Evolutionary conservation across 2,113 vertebrate genomes (phyloP), one percentile per base, ranked within the genome.

Genomic region (Coracopsis vasa): DNA sequence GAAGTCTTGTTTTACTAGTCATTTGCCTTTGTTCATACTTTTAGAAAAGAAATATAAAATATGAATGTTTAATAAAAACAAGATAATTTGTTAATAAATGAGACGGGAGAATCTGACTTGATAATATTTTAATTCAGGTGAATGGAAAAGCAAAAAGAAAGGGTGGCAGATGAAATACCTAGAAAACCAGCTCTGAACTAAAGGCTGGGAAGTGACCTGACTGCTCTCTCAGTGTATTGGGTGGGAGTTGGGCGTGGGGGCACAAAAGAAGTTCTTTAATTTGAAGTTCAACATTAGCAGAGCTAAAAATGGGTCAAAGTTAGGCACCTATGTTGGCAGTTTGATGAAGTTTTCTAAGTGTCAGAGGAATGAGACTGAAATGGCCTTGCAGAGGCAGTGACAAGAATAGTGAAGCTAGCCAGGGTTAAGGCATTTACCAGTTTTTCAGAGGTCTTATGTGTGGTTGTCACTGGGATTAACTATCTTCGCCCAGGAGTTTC

Each of bases 371-470:
- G 28, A 41, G 27, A 16, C 17, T 60, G 65, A 11, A 78, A 42
- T 20, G 33, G n/a, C 65, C 66, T 74, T 42, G 33, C 29, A 74
- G 67, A 37, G 6, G 21, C 0, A 5, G 16, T 0, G 0, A 11
- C 20, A 37, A 39, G 35, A 61, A 35, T 42, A 13, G 37, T 19
- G 53, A 37, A 45, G 39, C 25, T 75, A 50, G 6, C 6, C 42
- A 67, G 29, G 21, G 3, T 2, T 11, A 48, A 70, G 48, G 35
- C 35, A 1, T 1, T n/a, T 7, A 9, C 10, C 31, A 33, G 9
- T 9, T 54, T 14, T 35, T 33, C 75, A 65, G 80, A 61, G 45
- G 21, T 67, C 9, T 31, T 69, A 51, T 10, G 25, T 21, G 64
- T 8, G 21, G 37, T 6, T 48, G 37, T 9, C 33, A 45, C 54